Conservation (phyloP, 2,888 invertebrate genomes). For the Protophormia terraenovae region DNA sequence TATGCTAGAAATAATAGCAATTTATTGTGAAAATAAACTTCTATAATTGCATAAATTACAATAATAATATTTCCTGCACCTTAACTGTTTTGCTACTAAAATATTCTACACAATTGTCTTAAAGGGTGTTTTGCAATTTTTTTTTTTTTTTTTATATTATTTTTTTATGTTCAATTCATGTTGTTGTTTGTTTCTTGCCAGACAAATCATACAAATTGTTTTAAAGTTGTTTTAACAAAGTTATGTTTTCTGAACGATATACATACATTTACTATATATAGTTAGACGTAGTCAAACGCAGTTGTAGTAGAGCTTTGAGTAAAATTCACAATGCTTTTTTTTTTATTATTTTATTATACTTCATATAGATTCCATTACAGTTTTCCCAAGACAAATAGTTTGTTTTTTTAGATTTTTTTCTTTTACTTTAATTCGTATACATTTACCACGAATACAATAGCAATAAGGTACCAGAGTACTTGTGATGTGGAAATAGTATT, state of each 20-base stretch:
- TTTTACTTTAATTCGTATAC: not conserved
- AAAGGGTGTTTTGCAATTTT: not conserved
- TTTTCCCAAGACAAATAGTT: slow-evolving; percentile 59
- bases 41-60: slow-evolving; percentile 31
- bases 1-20: slow-evolving; percentile 33
- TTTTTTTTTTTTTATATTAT: not conserved
- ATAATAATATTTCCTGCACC: not conserved
- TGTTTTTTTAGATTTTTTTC: not conserved
- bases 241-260: slow-evolving; percentile 9
- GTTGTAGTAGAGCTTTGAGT: not conserved
- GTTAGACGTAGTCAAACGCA: not conserved
- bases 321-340: not conserved
- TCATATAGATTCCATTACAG: slow-evolving; percentile 39
- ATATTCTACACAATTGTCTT: not conserved
- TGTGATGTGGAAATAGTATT: not conserved
- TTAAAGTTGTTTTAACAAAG: slow-evolving; percentile 40
- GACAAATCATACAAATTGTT: slow-evolving; percentile 53
- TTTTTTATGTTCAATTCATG: slow-evolving; percentile 12
- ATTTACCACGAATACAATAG: not conserved
- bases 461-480: not conserved
- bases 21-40: not conserved
- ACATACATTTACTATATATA: too few relatives aligned
- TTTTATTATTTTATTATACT: slow-evolving; percentile 21
- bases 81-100: not conserved
- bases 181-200: slow-evolving; percentile 34